phyloP scores from a whole-genome alignment of 35 echinoderm and acorn worm genomes.

The Heliocidaris tuberculata region DNA sequence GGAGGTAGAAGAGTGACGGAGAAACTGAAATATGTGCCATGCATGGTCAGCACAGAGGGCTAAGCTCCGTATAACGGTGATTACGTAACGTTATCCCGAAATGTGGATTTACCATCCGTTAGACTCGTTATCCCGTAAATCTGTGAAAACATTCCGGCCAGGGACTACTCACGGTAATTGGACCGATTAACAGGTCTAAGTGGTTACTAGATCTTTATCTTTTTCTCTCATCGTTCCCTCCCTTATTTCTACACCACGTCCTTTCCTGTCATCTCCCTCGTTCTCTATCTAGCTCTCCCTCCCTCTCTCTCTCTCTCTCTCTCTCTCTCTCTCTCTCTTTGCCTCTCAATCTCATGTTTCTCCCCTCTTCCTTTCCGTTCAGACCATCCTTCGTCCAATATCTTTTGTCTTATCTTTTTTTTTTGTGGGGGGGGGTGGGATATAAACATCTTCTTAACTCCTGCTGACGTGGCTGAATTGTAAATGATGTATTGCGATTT shows the following conservation, averaged over 20 bases:
- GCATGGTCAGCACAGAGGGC: not conserved
- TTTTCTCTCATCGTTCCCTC: not conserved
- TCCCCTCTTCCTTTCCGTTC: not conserved
- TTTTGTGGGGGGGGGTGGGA: no score
- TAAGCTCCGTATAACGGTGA: not conserved
- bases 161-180: not conserved
- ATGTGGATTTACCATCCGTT: not conserved
- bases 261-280: no score
- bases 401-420: no score
- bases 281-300: no score
- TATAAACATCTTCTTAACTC: no score
- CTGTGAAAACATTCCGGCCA: not conserved
- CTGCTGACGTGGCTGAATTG: no score
- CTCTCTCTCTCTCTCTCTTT: not conserved
- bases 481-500: no score
- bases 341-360: not conserved
- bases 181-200: no score
- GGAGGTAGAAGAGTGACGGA: not conserved
- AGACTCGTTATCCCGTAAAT: not conserved
- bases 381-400: no score
- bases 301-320: not conserved
- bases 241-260: no score
- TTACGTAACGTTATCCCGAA: not conserved
- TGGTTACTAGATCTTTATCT: not conserved
- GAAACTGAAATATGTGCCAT: not conserved